Evolutionary conservation across 2,797 vertebrate species (phyloP).

Genomic region (Poecilia picta): DNA sequence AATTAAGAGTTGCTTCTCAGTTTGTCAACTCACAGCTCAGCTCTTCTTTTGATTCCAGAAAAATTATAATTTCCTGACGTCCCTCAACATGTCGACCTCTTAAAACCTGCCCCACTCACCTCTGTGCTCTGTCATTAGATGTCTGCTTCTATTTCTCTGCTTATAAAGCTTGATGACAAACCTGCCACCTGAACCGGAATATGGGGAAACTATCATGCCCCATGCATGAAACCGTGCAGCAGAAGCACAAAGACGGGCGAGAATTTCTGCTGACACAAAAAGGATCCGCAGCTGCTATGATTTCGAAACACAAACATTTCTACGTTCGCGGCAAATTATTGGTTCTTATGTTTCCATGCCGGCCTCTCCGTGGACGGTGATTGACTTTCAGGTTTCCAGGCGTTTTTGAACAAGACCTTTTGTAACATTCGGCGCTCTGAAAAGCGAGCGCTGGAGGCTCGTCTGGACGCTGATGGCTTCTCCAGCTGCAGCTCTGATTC

Average conservation of each 20-base stretch:
- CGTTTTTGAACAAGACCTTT: constrained; percentile 20
- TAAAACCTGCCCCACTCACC: constrained; percentile 1
- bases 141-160: constrained; percentile 12
- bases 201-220: constrained; percentile 56
- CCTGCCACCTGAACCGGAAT: constrained; percentile 42
- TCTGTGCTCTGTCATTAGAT: background rate
- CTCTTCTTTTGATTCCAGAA: constrained; percentile 1
- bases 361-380: constrained; percentile 5
- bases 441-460: constrained; percentile 34
- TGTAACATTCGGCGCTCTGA: constrained; percentile 20
- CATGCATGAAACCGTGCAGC: background rate
- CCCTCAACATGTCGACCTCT: constrained; percentile 48
- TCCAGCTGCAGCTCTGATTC: constrained; percentile 58
- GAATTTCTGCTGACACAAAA: constrained; percentile 18
- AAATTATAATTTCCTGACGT: constrained; percentile 41
- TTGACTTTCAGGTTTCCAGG: constrained; percentile 13
- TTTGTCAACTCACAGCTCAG: constrained; percentile 18
- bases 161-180: constrained; percentile 20
- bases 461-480: constrained; percentile 51
- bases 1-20: background rate
- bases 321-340: constrained; percentile 17
- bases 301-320: constrained; percentile 15
- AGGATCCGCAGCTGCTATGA: constrained; percentile 23
- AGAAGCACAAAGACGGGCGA: constrained; percentile 6
- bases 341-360: constrained; percentile 22